phyloP scores from a whole-genome alignment of 2,888 invertebrate species.

The Geophilus truncorum region DNA sequence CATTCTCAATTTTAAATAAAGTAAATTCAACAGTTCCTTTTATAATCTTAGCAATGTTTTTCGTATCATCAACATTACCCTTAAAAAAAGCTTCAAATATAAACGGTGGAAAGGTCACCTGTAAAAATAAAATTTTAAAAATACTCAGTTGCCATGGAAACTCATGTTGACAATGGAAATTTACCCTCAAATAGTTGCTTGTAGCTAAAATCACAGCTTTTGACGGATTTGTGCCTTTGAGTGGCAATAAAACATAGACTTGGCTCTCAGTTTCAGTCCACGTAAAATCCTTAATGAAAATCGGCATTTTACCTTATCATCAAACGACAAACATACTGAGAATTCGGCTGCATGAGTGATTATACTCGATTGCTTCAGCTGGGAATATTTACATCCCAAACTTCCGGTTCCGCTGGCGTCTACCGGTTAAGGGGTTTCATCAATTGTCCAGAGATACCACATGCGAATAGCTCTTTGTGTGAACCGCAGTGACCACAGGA shows the following conservation, averaged over 20 bases:
- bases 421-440: not conserved
- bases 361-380: not conserved
- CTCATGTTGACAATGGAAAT: not conserved
- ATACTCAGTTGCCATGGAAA: not conserved
- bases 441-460: too few species aligned
- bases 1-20: not conserved
- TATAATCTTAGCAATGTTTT: constrained; percentile 62
- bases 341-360: too few species aligned
- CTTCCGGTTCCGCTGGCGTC: not conserved
- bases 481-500: too few species aligned
- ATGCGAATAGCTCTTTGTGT: too few species aligned
- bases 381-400: not conserved
- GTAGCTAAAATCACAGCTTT: constrained; percentile 66
- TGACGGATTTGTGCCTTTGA: constrained; percentile 57
- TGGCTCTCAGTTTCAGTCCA: constrained; percentile 66
- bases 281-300: constrained; percentile 65
- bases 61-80: constrained; percentile 57
- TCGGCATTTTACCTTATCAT: constrained; percentile 57
- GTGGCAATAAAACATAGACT: constrained; percentile 62
- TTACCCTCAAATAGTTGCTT: constrained; percentile 63
- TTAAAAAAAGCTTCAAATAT: constrained; percentile 69
- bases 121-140: constrained; percentile 37
- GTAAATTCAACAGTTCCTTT: constrained; percentile 46
- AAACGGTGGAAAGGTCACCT: constrained; percentile 65
- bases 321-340: too few species aligned